Base-by-base conservation (phyloP, 2,888 invertebrate genomes). In the Meghimatium bilineatum region DNA sequence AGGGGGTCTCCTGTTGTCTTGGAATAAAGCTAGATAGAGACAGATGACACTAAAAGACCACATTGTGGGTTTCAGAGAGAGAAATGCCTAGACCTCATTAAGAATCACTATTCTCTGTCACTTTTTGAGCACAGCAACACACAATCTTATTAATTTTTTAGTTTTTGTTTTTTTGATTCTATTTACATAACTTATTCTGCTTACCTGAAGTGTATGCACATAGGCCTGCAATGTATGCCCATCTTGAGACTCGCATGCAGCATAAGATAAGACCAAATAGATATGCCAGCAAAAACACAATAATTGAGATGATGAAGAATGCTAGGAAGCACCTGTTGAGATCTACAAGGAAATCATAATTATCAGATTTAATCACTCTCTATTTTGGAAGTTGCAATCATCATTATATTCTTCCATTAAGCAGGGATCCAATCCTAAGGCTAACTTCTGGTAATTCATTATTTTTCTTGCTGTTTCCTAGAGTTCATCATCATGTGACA, bases 241-340 rank as follows among this genome's bases (percentile, higher is more conserved):
- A 91, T 67, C 86, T 86, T 1, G 90, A 90, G 34, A 88, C 84
- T 90, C 98, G 95, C 94, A 97, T 96, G 97, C 98, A 99, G 94
- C 99, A 99, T 89, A 99, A 98, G 56, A 98, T 97, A 26, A 98
- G 96, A 85, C 99, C 99, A 82, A 98, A 97, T 96, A 98, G 97
- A 94, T 98, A 98, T 36, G 98, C 97, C 90, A 97, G 96, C 94
- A 98, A 97, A 89, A 98, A 96, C 72, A 97, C 96, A 90, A 97
- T 95, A 94, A 99, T 97, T 78, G 97, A 97, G 83, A 98, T 96
- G 92, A 98, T 97, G 95, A 98, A 98, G 89, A 98, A 95, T 63
- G 97, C 97, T 92, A 98, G 96, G 94, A 97, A 97, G 84, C 98
- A 97, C 89, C 99, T 95, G 88, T 97, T 97, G 96, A 99, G 96